Conservation (phyloP, 2,888 invertebrate species). For the Diadromus collaris region DNA sequence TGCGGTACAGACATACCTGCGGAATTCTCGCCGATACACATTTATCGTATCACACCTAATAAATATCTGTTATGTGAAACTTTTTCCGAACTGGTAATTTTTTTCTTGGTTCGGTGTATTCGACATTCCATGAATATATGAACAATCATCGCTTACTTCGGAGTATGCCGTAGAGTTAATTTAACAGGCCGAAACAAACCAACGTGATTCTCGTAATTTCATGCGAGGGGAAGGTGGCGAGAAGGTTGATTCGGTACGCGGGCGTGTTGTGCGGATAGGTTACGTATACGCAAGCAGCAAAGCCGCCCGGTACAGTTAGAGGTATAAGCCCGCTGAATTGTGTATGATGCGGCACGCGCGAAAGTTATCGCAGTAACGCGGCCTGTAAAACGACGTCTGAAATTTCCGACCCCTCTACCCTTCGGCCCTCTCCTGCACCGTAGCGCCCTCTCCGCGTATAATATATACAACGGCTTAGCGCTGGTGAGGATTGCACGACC, state of each 20-base stretch:
- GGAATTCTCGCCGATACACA: not conserved
- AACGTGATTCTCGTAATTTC: slow-evolving; percentile 27
- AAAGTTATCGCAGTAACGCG: slow-evolving; percentile 49
- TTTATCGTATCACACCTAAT: not conserved
- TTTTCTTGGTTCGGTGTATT: not conserved
- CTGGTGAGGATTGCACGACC: slow-evolving; percentile 12
- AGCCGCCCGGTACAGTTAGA: not conserved
- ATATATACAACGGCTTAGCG: slow-evolving; percentile 25
- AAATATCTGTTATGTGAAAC: not conserved
- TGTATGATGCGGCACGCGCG: slow-evolving; percentile 49
- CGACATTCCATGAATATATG: not conserved
- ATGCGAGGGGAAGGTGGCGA: not conserved
- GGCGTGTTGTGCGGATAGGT: slow-evolving; percentile 26
- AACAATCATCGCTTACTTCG: slow-evolving; percentile 7
- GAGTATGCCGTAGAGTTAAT: slow-evolving; percentile 15
- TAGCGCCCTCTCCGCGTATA: slow-evolving; percentile 6
- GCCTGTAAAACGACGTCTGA: slow-evolving; percentile 43
- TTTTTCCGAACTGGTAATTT: not conserved
- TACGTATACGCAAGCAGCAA: slow-evolving; percentile 17
- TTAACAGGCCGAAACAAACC: slow-evolving; percentile 13
- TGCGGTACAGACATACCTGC: not conserved
- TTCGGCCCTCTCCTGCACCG: slow-evolving; percentile 10
- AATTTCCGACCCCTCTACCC: slow-evolving; percentile 36
- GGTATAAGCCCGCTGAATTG: slow-evolving; percentile 39
- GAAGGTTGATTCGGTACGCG: slow-evolving; percentile 37